Evolutionary conservation across 2,888 invertebrate genomes (phyloP).

Genomic region (Trileptium ribeirensis): DNA sequence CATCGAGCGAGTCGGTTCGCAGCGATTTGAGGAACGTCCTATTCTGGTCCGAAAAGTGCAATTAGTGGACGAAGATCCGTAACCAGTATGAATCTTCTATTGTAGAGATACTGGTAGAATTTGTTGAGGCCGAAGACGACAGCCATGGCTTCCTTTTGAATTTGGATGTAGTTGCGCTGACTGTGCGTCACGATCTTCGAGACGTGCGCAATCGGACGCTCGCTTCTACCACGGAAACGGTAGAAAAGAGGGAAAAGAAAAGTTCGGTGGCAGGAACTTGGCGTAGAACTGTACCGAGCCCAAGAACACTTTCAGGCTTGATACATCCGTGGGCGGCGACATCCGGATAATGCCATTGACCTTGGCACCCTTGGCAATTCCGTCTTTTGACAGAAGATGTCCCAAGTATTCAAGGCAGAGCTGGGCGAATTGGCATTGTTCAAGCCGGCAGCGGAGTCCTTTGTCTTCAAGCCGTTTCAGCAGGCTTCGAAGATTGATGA

Average conservation of each 20-base stretch:
- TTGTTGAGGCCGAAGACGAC: background rate
- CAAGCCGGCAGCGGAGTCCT: background rate
- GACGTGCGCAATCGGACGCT: conserved; percentile 14
- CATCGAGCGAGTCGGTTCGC: conserved; percentile 29
- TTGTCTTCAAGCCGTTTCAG: background rate
- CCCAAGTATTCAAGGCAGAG: background rate
- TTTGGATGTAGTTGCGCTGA: conserved; percentile 1
- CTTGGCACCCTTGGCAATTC: background rate
- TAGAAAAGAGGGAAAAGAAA: background rate
- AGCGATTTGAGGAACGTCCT: conserved; percentile 24
- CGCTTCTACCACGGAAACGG: background rate
- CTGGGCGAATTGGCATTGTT: background rate
- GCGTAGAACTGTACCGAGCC: conserved; percentile 25
- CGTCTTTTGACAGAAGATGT: background rate
- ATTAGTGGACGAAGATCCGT: background rate
- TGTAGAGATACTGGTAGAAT: conserved; percentile 1
- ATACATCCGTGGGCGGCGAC: conserved; percentile 25
- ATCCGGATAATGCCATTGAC: conserved; percentile 19
- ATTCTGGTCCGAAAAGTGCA: conserved; percentile 20
- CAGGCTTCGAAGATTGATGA: conserved; percentile 6
- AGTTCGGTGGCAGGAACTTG: conserved; percentile 18
- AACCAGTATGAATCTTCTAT: background rate
- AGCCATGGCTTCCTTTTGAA: background rate
- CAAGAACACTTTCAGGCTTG: conserved; percentile 24
- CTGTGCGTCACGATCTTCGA: conserved; percentile 6